A percentile compares a stretch with the other conserved stretches of the same genome.
Evolutionary conservation across 2,888 invertebrate species (phyloP).

Genomic region (Melanchra persicariae): DNA sequence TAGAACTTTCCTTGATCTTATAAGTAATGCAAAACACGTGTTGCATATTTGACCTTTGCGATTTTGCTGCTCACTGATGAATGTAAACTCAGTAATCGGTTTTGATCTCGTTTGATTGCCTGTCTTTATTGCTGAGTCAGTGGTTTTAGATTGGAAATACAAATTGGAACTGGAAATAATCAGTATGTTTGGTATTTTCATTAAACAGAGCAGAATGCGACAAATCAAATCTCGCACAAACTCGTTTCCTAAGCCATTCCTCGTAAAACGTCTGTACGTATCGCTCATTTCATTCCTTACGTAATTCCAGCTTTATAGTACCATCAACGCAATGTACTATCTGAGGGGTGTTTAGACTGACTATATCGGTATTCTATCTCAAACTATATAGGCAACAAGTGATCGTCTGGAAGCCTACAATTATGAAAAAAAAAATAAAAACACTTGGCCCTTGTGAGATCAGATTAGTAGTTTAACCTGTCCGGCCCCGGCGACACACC

Average conservation of each 20-base stretch:
- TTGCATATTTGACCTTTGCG: neutral
- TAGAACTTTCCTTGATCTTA: neutral
- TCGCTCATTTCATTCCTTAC: constrained; percentile 39
- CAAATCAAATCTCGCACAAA: constrained; percentile 30
- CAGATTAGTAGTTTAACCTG: neutral
- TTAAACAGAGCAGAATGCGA: constrained; percentile 25
- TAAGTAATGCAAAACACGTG: neutral
- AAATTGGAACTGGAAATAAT: neutral
- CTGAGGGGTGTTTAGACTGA: neutral
- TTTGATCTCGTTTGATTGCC: neutral
- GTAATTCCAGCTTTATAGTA: constrained; percentile 51
- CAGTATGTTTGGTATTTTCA: constrained; percentile 17
- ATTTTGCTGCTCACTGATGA: neutral
- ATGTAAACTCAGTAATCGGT: neutral
- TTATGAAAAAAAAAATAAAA: neutral
- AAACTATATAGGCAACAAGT: neutral
- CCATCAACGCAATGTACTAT: constrained; percentile 33
- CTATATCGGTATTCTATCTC: neutral
- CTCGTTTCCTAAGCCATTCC: constrained; percentile 30
- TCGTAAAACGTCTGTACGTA: constrained; percentile 54
- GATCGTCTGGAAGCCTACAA: neutral
- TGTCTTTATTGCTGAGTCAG: neutral
- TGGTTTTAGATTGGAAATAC: neutral
- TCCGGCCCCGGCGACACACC: too few species aligned
- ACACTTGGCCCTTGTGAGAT: neutral